Percentiles rank a stretch among this genome's conserved stretches.
phyloP scores from a whole-genome alignment of 2,888 invertebrate species.

The Meghimatium bilineatum region DNA sequence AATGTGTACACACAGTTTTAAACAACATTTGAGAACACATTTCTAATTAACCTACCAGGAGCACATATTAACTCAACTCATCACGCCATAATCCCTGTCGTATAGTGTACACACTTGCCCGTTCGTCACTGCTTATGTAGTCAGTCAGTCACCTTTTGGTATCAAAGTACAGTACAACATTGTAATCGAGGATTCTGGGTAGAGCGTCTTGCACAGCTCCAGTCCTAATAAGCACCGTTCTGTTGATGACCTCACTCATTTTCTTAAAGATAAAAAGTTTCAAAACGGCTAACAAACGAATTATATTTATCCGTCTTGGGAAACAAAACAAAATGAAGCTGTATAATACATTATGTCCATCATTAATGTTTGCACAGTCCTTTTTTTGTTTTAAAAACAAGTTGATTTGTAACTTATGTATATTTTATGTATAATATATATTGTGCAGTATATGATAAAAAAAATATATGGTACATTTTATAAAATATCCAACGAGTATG shows the following conservation, averaged over 20 bases:
- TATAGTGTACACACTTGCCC: not conserved
- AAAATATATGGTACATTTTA: slow-evolving; percentile 5
- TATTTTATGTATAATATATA: slow-evolving; percentile 17
- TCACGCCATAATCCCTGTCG: not conserved
- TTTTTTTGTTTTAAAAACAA: too few species aligned
- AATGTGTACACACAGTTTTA: slow-evolving; percentile 11
- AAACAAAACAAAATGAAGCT: not conserved
- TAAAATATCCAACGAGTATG: not conserved
- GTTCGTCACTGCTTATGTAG: not conserved
- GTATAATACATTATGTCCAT: not conserved
- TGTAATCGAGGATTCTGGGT: slow-evolving; percentile 2
- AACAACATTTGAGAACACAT: slow-evolving; percentile 26
- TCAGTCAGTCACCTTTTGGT: slow-evolving; percentile 12
- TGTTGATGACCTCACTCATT: not conserved
- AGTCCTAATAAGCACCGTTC: not conserved
- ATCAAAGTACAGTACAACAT: not conserved
- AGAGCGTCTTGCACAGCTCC: not conserved
- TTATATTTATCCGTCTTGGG: not conserved
- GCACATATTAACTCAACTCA: not conserved
- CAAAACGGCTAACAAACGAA: not conserved
- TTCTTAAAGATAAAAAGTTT: not conserved
- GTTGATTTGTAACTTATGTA: not conserved
- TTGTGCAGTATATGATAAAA: not conserved
- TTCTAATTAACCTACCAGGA: not conserved
- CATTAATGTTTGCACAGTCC: not conserved